Conservation (phyloP, 2,113 vertebrate species). For the Lasiurus borealis region DNA sequence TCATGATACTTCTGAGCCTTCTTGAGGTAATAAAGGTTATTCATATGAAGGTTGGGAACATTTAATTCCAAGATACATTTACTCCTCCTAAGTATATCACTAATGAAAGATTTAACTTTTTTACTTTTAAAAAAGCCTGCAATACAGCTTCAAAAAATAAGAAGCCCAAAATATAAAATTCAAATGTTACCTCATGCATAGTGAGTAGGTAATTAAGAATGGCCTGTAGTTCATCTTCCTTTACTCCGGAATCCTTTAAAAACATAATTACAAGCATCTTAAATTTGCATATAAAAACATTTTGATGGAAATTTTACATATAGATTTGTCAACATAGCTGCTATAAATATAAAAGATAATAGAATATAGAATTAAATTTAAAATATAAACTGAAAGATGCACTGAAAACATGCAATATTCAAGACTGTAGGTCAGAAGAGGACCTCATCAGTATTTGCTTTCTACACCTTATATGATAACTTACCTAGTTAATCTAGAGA, state of each 20-base stretch:
- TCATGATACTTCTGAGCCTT: conserved; percentile 71
- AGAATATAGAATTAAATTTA: conserved; percentile 44
- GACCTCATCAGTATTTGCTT: background rate
- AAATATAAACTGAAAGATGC: background rate
- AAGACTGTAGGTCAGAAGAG: background rate
- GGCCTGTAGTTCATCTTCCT: conserved; percentile 98
- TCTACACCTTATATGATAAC: background rate
- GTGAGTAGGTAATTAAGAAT: conserved; percentile 98
- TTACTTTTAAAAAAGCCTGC: background rate
- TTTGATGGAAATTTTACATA: background rate
- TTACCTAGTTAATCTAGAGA: background rate
- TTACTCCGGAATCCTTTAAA: conserved; percentile 95
- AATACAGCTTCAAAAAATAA: conserved; percentile 32
- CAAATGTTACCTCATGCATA: conserved; percentile 95
- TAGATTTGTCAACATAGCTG: background rate
- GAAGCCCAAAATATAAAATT: conserved; percentile 48
- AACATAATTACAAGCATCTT: conserved; percentile 68
- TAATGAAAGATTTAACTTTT: conserved; percentile 16
- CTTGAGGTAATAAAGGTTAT: conserved; percentile 69
- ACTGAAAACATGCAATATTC: background rate
- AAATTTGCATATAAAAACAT: background rate
- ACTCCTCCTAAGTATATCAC: background rate
- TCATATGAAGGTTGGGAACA: background rate
- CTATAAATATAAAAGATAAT: conserved; percentile 46
- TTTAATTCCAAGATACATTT: conserved; percentile 40